Evolutionary conservation across 2,888 invertebrate species (phyloP).

Genomic region (Alloscopus bannaensis): DNA sequence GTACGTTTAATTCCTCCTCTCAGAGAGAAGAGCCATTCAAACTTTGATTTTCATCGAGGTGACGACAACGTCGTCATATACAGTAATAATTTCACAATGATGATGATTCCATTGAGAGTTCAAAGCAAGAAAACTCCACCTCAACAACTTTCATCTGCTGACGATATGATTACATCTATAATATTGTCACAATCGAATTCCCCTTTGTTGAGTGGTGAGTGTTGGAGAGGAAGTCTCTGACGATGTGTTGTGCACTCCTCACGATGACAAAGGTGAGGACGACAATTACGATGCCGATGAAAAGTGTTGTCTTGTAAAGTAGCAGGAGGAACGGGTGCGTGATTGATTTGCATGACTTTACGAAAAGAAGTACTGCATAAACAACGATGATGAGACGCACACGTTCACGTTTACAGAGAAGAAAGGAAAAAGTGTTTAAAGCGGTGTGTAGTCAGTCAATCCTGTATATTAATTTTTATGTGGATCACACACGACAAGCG

Average conservation of each 20-base stretch:
- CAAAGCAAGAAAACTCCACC: too few relatives aligned
- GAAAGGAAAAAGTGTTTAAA: too few relatives aligned
- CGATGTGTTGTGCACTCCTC: background rate
- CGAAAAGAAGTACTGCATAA: too few relatives aligned
- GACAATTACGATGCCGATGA: conserved; percentile 12
- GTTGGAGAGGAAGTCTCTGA: conserved; percentile 27
- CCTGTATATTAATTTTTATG: too few relatives aligned
- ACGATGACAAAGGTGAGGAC: conserved; percentile 19
- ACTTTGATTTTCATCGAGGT: conserved; percentile 36
- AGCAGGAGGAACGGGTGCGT: conserved; percentile 51
- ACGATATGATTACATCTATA: conserved; percentile 9
- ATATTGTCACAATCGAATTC: conserved; percentile 48
- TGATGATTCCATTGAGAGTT: conserved; percentile 34
- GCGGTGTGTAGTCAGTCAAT: too few relatives aligned
- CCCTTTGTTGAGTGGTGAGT: background rate
- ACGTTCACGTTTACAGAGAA: too few relatives aligned
- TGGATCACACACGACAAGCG: too few relatives aligned
- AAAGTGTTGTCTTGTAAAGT: conserved; percentile 25
- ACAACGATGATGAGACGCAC: too few relatives aligned
- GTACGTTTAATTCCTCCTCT: too few relatives aligned
- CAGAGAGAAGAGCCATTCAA: conserved; percentile 19
- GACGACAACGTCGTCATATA: too few relatives aligned
- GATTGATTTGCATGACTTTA: conserved; percentile 61
- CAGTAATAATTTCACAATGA: too few relatives aligned
- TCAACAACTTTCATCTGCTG: conserved; percentile 57